Evolutionary conservation across 2,888 invertebrate species (phyloP), one percentile per base, ranked within the genome.

Genomic region (Andricus quercusramuli): DNA sequence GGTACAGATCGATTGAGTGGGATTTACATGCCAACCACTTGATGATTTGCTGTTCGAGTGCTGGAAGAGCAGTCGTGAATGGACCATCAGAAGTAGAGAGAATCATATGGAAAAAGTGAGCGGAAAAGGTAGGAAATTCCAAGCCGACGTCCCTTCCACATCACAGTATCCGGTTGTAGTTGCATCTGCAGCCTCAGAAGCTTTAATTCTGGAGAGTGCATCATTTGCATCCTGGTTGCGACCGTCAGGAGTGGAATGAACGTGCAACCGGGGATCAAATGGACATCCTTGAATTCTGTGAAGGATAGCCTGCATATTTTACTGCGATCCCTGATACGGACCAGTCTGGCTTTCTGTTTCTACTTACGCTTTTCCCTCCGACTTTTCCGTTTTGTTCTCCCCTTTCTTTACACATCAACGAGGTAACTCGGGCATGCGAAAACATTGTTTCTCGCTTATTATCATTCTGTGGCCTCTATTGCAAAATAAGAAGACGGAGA

Each of bases 151-250:
- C n/a, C n/a, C 56, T 56, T 56, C 56, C 11, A n/a, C 56, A 56
- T n/a, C n/a, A 56, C n/a, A 56, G 56, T n/a, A 56, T 56, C 56
- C n/a, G 56, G 56, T 56, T 56, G n/a, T n/a, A 65, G 68, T 20
- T 59, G 83, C 86, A 88, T 86, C 85, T 88, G 87, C 82, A 86
- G 79, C 77, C 70, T 81, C 81, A 86, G 89, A 88, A 87, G 86
- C 89, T 91, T 91, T 90, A 92, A 92, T 92, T 92, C 88, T 86
- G 83, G 86, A 90, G 90, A 92, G 91, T 92, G 92, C 91, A 91
- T 90, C 90, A 90, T 91, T 91, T 92, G 90, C 91, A 91, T 91
- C 86, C 85, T 82, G 81, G 82, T 83, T 80, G 47, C 59, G 77
- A 81, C 79, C 81, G 78, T 78, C 82, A 79, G n/a, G 56, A 56